phyloP scores from a whole-genome alignment of 2,797 vertebrate genomes.

The Mus spretus region DNA sequence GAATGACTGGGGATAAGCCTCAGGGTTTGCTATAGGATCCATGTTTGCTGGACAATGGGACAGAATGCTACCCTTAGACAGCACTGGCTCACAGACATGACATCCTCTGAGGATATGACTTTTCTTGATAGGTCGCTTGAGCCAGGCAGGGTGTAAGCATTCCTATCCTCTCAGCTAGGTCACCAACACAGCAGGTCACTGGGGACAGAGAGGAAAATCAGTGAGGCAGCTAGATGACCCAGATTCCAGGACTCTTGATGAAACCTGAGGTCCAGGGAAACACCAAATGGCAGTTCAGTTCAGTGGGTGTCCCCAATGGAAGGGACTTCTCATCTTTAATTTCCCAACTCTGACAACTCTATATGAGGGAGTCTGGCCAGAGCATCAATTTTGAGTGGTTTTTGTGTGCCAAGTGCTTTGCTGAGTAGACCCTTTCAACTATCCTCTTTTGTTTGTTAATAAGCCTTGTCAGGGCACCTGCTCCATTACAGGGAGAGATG shows the following conservation, averaged over 20 bases:
- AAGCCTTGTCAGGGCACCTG: background rate
- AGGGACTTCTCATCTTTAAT: background rate
- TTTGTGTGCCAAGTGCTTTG: background rate
- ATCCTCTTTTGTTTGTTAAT: background rate
- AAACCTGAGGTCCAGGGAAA: background rate
- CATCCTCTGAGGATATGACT: background rate
- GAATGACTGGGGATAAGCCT: background rate
- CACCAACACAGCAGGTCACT: background rate
- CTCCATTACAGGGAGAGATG: background rate
- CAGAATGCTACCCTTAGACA: fast-evolving
- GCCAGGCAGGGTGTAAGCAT: no score
- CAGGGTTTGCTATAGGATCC: background rate
- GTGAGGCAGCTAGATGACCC: background rate
- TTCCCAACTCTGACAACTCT: background rate
- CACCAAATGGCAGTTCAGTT: background rate
- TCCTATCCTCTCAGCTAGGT: background rate
- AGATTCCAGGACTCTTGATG: no score
- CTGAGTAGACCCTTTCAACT: background rate
- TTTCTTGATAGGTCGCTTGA: background rate
- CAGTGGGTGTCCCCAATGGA: background rate
- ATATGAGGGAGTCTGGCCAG: background rate
- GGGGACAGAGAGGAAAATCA: background rate
- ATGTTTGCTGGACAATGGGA: fast-evolving
- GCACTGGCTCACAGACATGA: background rate
- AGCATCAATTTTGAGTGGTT: background rate